Evolutionary conservation across 2,888 invertebrate genomes (phyloP), one percentile per base, ranked within the genome.

Genomic region (Athrips mouffetella): DNA sequence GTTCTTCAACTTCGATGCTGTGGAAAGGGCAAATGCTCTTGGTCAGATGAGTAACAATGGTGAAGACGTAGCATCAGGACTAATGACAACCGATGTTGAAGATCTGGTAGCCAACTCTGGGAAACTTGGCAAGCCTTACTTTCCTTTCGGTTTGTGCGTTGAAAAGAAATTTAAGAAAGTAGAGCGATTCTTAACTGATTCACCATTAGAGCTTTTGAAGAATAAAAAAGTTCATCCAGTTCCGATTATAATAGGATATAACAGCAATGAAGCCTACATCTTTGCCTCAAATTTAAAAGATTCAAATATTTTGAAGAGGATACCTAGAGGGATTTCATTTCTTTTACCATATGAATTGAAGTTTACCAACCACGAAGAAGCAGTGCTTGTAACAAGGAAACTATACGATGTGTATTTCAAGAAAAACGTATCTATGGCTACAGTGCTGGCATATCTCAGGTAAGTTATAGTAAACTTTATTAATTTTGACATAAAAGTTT

Each of bases 1-100:
- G 82, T 70, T 79, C 13, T 85, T 83, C 48, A 83, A 84, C 51
- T 81, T 80, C 30, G 80, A 88, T 30, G 77, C 85, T 3, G 65
- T 62, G 47, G 67, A 71, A 21, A 62, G 86, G 53, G 80, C 76
- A 0, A 55, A 49, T 1, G 49, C 55, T 25, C 53, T 87, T 1
- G 65, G 52, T 3, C 58, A 55, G 29, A 56, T 55, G 29, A 50
- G 71, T 1, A 62, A 64, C 11, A 52, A 58, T 8, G 53, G 30
- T 8, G 62, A 67, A 2, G 62, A 69, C 16, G 15, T 13, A 4
- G 49, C 51, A 1, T 48, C 54, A 2, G 23, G 47, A 10, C 18
- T 70, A 16, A 13, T 60, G 0, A 55, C 58, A 40, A 52, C 53
- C 2, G 35, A 57, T 8, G 50, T 58, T 5, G 63, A 62, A 46